Base-by-base conservation (phyloP, 2,888 invertebrate genomes). In the Clostera curtula region DNA sequence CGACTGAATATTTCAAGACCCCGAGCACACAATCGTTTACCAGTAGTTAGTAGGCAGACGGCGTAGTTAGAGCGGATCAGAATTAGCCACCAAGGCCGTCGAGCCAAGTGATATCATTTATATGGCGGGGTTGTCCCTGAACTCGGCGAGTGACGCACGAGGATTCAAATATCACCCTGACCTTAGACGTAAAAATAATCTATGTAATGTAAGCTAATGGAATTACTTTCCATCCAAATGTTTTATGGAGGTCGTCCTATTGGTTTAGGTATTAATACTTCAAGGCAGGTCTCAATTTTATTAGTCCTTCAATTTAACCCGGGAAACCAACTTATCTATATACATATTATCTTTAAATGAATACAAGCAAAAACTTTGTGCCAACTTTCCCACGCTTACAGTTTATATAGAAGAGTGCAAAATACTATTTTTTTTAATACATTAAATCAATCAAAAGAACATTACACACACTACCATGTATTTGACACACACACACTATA, bases 101-200 rank as follows among this genome's bases (percentile, higher is more conserved):
- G 41, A 58, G 56, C 60, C 43, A 59, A 72, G 65, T 74, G 72
- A 79, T 79, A 77, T 80, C 79, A 80, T 76, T 77, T 76, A 69
- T 69, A 64, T 74, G 72, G 74, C 66, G 67, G 49, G 62, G 42
- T 53, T 74, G 82, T 71, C 82, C 82, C 65, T 82, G 82, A 83
- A 83, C 82, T 70, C 70, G 50, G 50, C 69, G 60, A 68, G 61
- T 82, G 82, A 82, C 82, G 82, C 79, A 82, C 73, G 57, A 56
- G 58, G 62, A 66, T 67, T 76, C 65, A 63, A 76, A 74, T 72
- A 75, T 59, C 67, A 54, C 75, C 73, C 60, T 76, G 74, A 76
- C 76, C 76, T 72, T 68, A 65, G 56, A 56, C 49, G 56, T 66
- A 72, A 67, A 71, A 75, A 72, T 73, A 72, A 53, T 62, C 54